Percentiles rank a stretch among this genome's conserved stretches.
These are phyloP conservation scores for Opisthograptis luteolata DNA, from an alignment of 2,888 invertebrate species.

Conservation along the genomic window DNA sequence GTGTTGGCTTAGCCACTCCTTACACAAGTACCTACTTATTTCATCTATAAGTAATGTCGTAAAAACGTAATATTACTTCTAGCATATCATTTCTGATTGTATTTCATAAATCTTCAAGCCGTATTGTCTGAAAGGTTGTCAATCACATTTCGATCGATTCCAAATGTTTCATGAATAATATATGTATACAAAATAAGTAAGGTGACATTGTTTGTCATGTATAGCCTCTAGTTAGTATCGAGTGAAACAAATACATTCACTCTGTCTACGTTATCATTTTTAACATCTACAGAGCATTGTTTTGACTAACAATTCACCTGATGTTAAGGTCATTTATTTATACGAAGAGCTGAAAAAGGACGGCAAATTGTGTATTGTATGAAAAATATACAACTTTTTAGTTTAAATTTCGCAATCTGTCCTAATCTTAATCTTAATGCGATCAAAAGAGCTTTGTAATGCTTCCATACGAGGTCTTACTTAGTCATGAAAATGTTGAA, in stretches of 20 bases:
- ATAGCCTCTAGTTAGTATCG: constrained; percentile 6
- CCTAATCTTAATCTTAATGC: constrained; percentile 13
- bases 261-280: too few species aligned
- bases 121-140: constrained; percentile 14
- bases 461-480: constrained; percentile 18
- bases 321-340: background rate
- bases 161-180: constrained; percentile 9
- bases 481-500: constrained; percentile 2
- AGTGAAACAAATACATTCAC: constrained; percentile 2
- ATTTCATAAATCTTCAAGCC: constrained; percentile 2
- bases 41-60: too few species aligned
- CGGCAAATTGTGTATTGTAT: background rate
- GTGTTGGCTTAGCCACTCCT: background rate
- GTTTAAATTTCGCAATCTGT: constrained; percentile 4
- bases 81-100: background rate
- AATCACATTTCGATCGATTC: constrained; percentile 6
- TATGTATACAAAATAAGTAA: constrained; percentile 6
- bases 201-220: constrained; percentile 13
- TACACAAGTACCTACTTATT: too few species aligned
- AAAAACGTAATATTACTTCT: background rate
- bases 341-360: background rate
- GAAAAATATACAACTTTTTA: constrained; percentile 3
- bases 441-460: constrained; percentile 16
- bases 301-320: too few species aligned
- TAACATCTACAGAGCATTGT: too few species aligned